These are phyloP conservation scores for Perca schrenkii DNA, from an alignment of 2,113 vertebrate genomes.

Conservation along the genomic window DNA sequence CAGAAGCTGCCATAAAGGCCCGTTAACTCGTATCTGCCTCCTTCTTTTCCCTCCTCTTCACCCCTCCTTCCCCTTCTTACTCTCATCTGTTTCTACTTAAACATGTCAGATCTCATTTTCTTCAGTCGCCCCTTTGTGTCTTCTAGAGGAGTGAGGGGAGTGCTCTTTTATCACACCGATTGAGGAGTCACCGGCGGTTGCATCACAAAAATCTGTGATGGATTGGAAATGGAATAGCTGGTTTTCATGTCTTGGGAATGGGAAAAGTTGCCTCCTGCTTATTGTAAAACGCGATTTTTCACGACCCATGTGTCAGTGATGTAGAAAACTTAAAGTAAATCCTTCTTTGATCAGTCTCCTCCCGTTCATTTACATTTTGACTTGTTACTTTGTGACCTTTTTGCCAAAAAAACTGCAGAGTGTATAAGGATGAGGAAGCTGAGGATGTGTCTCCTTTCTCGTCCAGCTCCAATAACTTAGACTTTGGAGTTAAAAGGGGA, in stretches of 20 bases:
- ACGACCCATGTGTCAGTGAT: neutral
- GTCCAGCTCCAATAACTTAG: neutral
- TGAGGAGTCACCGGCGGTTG: neutral
- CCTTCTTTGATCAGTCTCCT: neutral
- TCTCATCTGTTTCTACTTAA: constrained; percentile 70
- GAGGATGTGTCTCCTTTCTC: neutral
- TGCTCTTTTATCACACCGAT: neutral
- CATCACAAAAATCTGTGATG: neutral
- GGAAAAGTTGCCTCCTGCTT: neutral
- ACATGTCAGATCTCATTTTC: constrained; percentile 52
- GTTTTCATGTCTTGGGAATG: neutral
- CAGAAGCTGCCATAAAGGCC: constrained; percentile 46
- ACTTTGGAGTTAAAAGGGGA: neutral
- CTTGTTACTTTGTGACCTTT: neutral
- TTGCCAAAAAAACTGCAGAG: neutral
- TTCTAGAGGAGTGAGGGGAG: neutral
- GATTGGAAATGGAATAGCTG: neutral
- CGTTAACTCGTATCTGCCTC: constrained; percentile 1
- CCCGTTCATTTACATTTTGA: neutral
- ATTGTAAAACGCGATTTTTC: neutral
- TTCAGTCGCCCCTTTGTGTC: neutral
- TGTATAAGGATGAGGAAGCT: neutral
- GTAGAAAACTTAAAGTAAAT: neutral
- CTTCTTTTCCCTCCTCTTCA: neutral
- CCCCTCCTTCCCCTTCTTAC: neutral